A percentile compares a stretch with the other conserved stretches of the same genome.
These are phyloP conservation scores for Mico argentatus DNA, from an alignment of 2,797 vertebrate genomes.

Conservation along the genomic window DNA sequence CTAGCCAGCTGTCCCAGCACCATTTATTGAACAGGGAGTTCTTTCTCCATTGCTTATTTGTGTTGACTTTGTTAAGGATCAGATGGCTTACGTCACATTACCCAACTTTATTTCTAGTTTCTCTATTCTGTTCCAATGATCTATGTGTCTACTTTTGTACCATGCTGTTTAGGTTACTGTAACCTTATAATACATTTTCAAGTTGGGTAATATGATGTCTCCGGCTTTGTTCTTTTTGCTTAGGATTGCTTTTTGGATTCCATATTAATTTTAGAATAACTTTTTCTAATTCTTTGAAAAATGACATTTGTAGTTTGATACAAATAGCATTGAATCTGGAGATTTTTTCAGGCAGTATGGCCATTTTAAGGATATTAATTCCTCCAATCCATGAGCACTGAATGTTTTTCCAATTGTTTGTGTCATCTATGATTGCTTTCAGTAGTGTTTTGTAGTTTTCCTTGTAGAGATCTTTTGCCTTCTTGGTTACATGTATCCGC, in stretches of 20 bases:
- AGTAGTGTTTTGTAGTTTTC: background rate
- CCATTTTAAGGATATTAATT: background rate
- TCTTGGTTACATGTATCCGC: background rate
- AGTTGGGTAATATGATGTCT: background rate
- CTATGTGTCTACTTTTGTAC: background rate
- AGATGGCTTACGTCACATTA: too few relatives aligned
- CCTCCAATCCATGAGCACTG: background rate
- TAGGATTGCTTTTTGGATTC: background rate
- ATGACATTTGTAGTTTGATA: background rate
- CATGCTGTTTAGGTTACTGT: background rate
- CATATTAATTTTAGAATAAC: background rate
- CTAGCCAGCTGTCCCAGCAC: too few relatives aligned
- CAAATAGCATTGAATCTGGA: background rate
- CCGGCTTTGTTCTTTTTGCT: background rate
- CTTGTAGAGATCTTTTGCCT: background rate
- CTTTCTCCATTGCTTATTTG: too few relatives aligned
- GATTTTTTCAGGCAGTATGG: background rate
- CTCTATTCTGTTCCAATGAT: background rate
- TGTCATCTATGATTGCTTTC: background rate
- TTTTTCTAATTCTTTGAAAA: background rate
- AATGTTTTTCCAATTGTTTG: background rate
- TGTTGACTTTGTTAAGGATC: too few relatives aligned
- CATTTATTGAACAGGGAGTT: too few relatives aligned
- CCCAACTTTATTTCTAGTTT: too few relatives aligned
- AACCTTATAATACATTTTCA: background rate